A percentile compares a stretch with the other conserved stretches of the same genome.
Conservation (phyloP, 2,797 vertebrate genomes). For the Echiichthys vipera region DNA sequence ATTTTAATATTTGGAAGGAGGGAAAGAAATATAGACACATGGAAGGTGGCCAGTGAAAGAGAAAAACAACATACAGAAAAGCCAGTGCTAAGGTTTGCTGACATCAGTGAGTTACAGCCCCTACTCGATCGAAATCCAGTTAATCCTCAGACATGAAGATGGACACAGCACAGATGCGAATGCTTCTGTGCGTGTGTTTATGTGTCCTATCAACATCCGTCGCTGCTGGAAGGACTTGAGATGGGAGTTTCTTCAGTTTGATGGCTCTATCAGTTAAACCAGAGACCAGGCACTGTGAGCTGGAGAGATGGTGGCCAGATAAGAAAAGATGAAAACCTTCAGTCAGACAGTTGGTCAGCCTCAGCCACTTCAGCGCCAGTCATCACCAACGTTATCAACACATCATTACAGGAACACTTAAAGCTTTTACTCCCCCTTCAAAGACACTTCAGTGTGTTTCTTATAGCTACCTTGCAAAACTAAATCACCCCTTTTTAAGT, state of each 20-base stretch:
- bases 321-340: constrained; percentile 57
- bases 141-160: constrained; percentile 46
- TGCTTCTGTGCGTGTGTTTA: background rate
- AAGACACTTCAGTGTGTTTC: constrained; percentile 14
- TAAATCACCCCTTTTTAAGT: constrained; percentile 15
- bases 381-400: constrained; percentile 58
- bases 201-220: background rate
- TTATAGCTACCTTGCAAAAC: constrained; percentile 4
- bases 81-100: constrained; percentile 23
- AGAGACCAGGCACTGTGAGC: constrained; percentile 53
- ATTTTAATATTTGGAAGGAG: background rate
- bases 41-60: background rate
- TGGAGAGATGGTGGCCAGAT: constrained; percentile 66
- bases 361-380: constrained; percentile 46
- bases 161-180: constrained; percentile 12
- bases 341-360: constrained; percentile 26
- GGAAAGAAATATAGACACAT: background rate
- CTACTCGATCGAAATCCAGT: constrained; percentile 38
- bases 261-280: constrained; percentile 60
- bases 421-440: constrained; percentile 25
- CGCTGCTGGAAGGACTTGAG: constrained; percentile 22
- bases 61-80: background rate
- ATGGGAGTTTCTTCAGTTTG: constrained; percentile 47
- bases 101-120: constrained; percentile 24
- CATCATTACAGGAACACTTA: constrained; percentile 32